Evolutionary conservation across 2,113 vertebrate genomes (phyloP).

Genomic region (rabbit (Oryctolagus cuniculus)): DNA sequence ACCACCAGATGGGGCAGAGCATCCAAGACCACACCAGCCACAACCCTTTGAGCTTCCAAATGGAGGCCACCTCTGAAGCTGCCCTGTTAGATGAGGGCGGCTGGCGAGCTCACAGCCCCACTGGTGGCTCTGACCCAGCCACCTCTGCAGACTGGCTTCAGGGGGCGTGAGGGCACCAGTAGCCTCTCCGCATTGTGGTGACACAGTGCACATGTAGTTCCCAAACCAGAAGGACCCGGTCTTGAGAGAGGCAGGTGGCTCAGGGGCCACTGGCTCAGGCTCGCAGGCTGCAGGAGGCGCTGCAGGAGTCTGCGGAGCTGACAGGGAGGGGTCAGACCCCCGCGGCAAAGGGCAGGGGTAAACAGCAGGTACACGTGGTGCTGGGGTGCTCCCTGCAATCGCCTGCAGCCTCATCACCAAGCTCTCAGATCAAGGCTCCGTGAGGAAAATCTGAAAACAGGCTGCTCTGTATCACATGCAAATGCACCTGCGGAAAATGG

Average conservation of each 20-base stretch:
- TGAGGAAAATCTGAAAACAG: neutral
- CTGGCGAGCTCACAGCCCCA: neutral
- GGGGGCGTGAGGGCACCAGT: fast-evolving
- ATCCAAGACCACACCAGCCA: neutral
- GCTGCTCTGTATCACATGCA: neutral
- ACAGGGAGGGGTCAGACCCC: too few species aligned
- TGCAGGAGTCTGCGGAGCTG: too few species aligned
- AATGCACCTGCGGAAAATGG: neutral
- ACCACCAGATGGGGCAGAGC: neutral
- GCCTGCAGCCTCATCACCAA: too few species aligned
- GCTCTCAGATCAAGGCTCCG: neutral
- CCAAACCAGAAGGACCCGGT: neutral
- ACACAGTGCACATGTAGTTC: too few species aligned
- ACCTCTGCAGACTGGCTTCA: neutral
- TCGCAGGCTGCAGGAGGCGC: too few species aligned
- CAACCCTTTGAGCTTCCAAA: neutral
- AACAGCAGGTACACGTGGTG: too few species aligned
- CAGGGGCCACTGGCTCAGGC: too few species aligned
- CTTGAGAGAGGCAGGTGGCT: neutral
- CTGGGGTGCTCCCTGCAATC: too few species aligned
- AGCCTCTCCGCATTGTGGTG: neutral
- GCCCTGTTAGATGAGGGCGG: neutral
- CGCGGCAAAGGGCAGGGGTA: too few species aligned
- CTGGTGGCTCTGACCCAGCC: neutral
- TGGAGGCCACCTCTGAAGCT: neutral